phyloP scores from a whole-genome alignment of 53 echinoderm and acorn worm genomes.

The Astropecten irregularis region DNA sequence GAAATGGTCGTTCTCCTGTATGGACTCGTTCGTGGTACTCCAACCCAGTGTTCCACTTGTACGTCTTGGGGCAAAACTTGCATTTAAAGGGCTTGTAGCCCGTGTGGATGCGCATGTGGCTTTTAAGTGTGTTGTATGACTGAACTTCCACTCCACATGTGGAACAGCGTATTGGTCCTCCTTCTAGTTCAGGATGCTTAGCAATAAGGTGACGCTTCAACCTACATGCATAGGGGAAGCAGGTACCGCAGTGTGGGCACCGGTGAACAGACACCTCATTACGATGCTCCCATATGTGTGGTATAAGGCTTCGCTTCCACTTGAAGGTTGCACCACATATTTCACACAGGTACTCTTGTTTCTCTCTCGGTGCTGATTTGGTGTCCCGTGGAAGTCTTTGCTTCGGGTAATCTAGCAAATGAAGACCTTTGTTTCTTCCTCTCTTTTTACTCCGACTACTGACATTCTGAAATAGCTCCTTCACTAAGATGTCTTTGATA shows the following conservation, averaged over 20 bases:
- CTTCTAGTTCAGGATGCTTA: constrained; percentile 33
- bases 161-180: constrained; percentile 28
- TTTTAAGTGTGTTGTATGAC: constrained; percentile 25
- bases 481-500: background rate
- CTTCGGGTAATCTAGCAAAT: background rate
- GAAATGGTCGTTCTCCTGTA: background rate
- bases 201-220: constrained; percentile 40
- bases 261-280: constrained; percentile 16
- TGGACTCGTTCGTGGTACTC: constrained; percentile 2
- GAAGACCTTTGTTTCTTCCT: background rate
- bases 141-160: constrained; percentile 39
- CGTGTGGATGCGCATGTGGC: no score
- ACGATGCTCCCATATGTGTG: constrained; percentile 49
- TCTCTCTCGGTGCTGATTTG: constrained; percentile 26
- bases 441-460: background rate
- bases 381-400: constrained; percentile 9
- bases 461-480: background rate
- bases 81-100: constrained; percentile 6
- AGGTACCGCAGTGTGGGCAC: constrained; percentile 31
- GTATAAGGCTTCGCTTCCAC: constrained; percentile 42
- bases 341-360: constrained; percentile 38
- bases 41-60: constrained; percentile 1
- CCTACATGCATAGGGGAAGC: constrained; percentile 36
- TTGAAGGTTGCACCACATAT: constrained; percentile 41
- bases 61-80: constrained; percentile 6